phyloP scores from a whole-genome alignment of 1,140 invertebrate genomes.

The Drosophila arawakana region DNA sequence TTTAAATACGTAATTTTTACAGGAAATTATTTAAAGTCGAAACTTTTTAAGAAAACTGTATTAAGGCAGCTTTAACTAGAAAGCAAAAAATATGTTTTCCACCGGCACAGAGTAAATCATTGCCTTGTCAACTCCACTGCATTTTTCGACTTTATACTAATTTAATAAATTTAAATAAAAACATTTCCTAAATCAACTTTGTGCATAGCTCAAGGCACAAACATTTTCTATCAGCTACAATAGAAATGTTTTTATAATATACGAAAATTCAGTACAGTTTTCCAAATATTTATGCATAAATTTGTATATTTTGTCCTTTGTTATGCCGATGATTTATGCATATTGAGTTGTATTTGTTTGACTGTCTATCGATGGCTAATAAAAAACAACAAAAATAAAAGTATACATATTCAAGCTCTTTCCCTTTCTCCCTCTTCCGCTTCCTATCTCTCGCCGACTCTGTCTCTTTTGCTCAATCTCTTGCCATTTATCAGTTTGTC shows the following conservation, averaged over 20 bases:
- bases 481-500: slow-evolving; percentile 15
- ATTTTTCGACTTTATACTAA: background rate
- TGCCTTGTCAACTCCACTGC: background rate
- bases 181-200: slow-evolving; percentile 15
- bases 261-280: slow-evolving; percentile 15
- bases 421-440: background rate
- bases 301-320: slow-evolving; percentile 25
- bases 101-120: too few species aligned
- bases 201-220: background rate
- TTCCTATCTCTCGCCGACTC: slow-evolving; percentile 9
- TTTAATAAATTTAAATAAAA: slow-evolving; percentile 8
- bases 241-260: slow-evolving; percentile 7
- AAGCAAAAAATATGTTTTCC: too few species aligned
- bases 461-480: slow-evolving; percentile 10
- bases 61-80: too few species aligned
- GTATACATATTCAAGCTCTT: slow-evolving; percentile 1
- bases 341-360: slow-evolving; percentile 19
- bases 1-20: too few species aligned
- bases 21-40: too few species aligned
- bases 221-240: background rate
- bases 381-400: slow-evolving; percentile 26
- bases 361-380: slow-evolving; percentile 41
- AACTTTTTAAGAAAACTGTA: too few species aligned
- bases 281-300: slow-evolving; percentile 40
- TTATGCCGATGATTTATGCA: slow-evolving; percentile 31